phyloP scores from a whole-genome alignment of 1,140 invertebrate genomes.

The Rhynchophorus ferrugineus region DNA sequence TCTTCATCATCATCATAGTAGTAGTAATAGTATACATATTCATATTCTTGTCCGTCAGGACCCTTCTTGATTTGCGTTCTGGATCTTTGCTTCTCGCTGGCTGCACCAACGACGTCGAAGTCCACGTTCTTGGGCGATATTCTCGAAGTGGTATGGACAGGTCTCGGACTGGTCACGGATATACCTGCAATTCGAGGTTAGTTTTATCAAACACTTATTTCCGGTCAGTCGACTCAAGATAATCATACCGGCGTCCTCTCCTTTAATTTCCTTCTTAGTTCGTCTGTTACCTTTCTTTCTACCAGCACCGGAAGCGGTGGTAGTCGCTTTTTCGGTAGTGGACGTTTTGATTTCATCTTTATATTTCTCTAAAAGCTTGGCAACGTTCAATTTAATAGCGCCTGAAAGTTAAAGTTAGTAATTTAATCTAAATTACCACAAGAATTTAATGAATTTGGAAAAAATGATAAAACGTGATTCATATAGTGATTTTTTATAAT shows the following conservation, averaged over 20 bases:
- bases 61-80: slow-evolving; percentile 77
- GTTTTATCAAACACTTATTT: neutral
- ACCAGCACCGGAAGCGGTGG: slow-evolving; percentile 17
- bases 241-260: slow-evolving; percentile 8
- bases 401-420: too few relatives aligned
- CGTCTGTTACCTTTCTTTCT: slow-evolving; percentile 14
- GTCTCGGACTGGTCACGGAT: slow-evolving; percentile 24
- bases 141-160: slow-evolving; percentile 34
- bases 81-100: slow-evolving; percentile 48
- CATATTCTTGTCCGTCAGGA: slow-evolving; percentile 83
- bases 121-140: slow-evolving; percentile 28
- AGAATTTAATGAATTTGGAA: too few relatives aligned
- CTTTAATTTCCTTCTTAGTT: slow-evolving; percentile 31
- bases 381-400: slow-evolving; percentile 37
- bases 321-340: slow-evolving; percentile 25
- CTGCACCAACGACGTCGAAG: slow-evolving; percentile 31
- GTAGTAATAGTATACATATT: slow-evolving; percentile 87
- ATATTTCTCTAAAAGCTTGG: slow-evolving; percentile 36
- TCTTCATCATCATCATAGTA: slow-evolving; percentile 75
- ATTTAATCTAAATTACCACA: too few relatives aligned
- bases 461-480: too few relatives aligned
- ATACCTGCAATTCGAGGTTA: neutral
- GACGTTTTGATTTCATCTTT: slow-evolving; percentile 33
- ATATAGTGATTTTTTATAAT: too few relatives aligned
- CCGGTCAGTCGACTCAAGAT: neutral